A percentile compares a stretch with the other conserved stretches of the same genome.
Conservation (phyloP, 2,888 invertebrate genomes). For the Amiota mariae region DNA sequence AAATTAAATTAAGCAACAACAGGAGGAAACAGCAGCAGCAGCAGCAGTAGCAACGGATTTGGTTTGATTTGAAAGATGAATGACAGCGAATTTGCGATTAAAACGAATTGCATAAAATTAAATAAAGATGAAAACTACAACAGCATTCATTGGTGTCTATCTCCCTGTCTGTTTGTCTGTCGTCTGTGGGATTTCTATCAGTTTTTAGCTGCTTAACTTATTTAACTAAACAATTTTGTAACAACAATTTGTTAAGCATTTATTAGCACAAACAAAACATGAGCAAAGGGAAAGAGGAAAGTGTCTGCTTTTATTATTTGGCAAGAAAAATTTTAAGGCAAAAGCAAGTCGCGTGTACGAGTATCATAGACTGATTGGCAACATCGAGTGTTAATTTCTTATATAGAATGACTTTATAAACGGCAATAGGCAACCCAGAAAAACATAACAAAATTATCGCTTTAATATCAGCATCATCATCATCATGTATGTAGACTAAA, state of each 20-base stretch:
- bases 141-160: slow-evolving; percentile 32
- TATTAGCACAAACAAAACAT: background rate
- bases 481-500: too few species aligned
- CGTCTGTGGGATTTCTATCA: background rate
- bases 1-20: slow-evolving; percentile 56
- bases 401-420: too few species aligned
- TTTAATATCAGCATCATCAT: too few species aligned
- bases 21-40: background rate
- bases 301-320: slow-evolving; percentile 48
- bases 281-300: slow-evolving; percentile 35
- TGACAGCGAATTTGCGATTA: background rate
- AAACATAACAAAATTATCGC: too few species aligned
- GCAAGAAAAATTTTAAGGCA: slow-evolving; percentile 37
- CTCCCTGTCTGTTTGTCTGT: slow-evolving; percentile 45
- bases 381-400: slow-evolving; percentile 42
- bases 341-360: slow-evolving; percentile 31
- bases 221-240: slow-evolving; percentile 50
- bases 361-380: slow-evolving; percentile 40
- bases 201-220: background rate
- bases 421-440: too few species aligned
- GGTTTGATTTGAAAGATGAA: slow-evolving; percentile 43
- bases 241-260: slow-evolving; percentile 53
- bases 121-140: slow-evolving; percentile 40
- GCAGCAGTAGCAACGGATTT: slow-evolving; percentile 29
- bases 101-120: slow-evolving; percentile 26